These are phyloP conservation scores for Diadromus collaris DNA, from an alignment of 2,888 invertebrate species.

Conservation along the genomic window DNA sequence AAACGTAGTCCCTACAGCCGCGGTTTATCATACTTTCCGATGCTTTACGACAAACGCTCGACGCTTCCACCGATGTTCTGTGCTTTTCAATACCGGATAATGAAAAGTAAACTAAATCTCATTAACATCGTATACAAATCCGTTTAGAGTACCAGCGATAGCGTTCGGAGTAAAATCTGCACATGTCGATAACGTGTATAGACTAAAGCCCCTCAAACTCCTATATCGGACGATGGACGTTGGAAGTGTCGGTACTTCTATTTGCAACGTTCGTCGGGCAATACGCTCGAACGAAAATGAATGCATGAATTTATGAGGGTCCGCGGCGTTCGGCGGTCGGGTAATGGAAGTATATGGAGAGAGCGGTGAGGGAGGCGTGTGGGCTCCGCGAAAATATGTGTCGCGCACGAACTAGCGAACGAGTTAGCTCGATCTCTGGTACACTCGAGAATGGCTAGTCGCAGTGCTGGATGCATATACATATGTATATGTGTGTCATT, in stretches of 20 bases:
- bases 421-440: slow-evolving; percentile 32
- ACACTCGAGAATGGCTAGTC: background rate
- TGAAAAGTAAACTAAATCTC: background rate
- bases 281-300: slow-evolving; percentile 44
- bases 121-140: background rate
- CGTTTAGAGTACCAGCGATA: background rate
- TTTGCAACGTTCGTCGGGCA: slow-evolving; percentile 25
- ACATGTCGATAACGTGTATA: background rate
- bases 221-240: background rate
- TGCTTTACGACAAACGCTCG: background rate
- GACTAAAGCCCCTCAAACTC: background rate
- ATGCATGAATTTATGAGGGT: slow-evolving; percentile 46
- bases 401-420: slow-evolving; percentile 12
- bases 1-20: background rate
- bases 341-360: background rate
- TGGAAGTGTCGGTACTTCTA: slow-evolving; percentile 15
- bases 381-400: slow-evolving; percentile 39
- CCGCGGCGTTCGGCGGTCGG: background rate
- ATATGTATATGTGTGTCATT: background rate
- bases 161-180: background rate
- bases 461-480: background rate
- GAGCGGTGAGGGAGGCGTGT: slow-evolving; percentile 9
- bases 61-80: background rate
- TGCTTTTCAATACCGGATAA: background rate
- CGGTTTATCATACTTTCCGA: background rate